phyloP scores from a whole-genome alignment of 2,113 vertebrate species.

The Neolamprologus sp. region DNA sequence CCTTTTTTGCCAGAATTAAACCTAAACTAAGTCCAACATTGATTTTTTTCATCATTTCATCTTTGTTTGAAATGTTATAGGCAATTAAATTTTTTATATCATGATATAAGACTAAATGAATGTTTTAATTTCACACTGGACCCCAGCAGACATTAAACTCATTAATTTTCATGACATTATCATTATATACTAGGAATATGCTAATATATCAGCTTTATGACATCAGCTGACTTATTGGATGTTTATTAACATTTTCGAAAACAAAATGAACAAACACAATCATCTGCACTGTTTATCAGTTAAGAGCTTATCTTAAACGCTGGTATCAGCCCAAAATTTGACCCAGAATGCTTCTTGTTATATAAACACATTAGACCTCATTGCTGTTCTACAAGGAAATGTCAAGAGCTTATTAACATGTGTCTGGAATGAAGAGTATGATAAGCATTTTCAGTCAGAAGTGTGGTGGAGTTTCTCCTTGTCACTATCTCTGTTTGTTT shows the following conservation, averaged over 20 bases:
- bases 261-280: neutral
- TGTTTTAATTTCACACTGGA: neutral
- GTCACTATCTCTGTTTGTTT: neutral
- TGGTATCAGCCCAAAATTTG: neutral
- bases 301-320: neutral
- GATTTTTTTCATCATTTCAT: neutral
- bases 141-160: neutral
- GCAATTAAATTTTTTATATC: neutral
- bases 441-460: neutral
- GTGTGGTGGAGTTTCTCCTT: neutral
- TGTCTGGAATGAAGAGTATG: constrained; percentile 18
- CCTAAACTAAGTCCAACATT: neutral
- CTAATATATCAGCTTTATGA: neutral
- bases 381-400: neutral
- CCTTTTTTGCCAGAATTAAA: neutral
- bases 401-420: neutral
- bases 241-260: neutral
- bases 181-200: neutral
- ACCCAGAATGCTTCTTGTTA: neutral
- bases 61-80: neutral
- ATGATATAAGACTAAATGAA: neutral
- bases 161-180: neutral
- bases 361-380: neutral
- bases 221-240: neutral
- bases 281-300: neutral